Conservation (phyloP, 2,113 vertebrate genomes). For the Pollimyrus isidori region DNA sequence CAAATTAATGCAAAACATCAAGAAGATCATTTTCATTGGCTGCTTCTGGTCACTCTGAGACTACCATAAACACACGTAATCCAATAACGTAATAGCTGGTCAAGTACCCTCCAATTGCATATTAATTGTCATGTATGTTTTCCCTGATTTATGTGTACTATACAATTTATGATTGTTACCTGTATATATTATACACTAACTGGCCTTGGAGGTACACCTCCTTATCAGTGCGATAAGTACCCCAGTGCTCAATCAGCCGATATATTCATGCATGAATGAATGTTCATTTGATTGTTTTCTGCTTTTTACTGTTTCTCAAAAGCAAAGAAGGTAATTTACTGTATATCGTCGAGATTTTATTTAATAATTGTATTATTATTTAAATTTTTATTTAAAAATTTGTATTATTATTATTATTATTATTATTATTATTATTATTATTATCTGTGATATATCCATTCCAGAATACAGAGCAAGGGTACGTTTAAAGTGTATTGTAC, state of each 20-base stretch:
- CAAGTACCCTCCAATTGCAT: neutral
- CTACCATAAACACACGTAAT: neutral
- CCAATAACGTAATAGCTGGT: neutral
- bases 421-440: neutral
- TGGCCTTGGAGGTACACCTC: too few relatives aligned
- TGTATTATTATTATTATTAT: too few relatives aligned
- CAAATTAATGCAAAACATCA: neutral
- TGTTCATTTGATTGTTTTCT: neutral
- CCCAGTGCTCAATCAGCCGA: too few relatives aligned
- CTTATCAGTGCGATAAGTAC: too few relatives aligned
- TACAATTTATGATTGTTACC: neutral
- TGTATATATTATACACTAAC: neutral
- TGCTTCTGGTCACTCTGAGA: neutral
- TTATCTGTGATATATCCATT: neutral
- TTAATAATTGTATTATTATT: neutral
- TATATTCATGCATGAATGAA: neutral
- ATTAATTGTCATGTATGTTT: neutral
- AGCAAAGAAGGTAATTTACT: neutral
- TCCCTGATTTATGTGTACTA: neutral
- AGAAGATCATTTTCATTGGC: neutral
- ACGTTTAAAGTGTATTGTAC: neutral
- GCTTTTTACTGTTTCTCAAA: neutral
- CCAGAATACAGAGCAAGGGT: neutral
- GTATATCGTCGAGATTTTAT: neutral
- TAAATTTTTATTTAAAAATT: too few relatives aligned